A percentile compares a stretch with the other conserved stretches of the same genome.
Evolutionary conservation across 2,888 invertebrate genomes (phyloP).

Genomic region (Rhagonycha fulva): DNA sequence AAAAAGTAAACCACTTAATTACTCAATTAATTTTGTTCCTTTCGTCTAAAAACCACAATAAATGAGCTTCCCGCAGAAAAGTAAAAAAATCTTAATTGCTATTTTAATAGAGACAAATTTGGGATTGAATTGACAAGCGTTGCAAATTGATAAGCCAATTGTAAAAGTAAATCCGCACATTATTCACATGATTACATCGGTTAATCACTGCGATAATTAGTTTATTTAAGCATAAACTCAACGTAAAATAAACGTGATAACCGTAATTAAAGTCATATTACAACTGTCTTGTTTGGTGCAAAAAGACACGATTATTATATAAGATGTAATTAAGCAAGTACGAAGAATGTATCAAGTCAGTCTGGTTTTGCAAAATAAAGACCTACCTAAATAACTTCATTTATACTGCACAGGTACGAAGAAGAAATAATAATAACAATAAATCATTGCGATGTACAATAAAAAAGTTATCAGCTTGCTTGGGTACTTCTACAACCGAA

Average conservation of each 20-base stretch:
- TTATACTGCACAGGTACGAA: not conserved
- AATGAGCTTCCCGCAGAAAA: not conserved
- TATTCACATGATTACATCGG: conserved; percentile 13
- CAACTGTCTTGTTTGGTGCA: not conserved
- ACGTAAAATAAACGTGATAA: conserved; percentile 5
- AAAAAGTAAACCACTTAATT: not conserved
- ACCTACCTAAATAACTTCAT: not conserved
- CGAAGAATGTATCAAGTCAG: not conserved
- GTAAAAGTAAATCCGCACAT: conserved; percentile 5
- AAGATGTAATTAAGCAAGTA: not conserved
- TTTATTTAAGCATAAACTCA: conserved; percentile 10
- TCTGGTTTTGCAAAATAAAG: not conserved
- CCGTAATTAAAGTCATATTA: not conserved
- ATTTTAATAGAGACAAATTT: not conserved
- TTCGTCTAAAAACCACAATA: not conserved
- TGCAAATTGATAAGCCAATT: conserved; percentile 7
- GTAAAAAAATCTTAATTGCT: not conserved
- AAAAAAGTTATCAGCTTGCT: not conserved
- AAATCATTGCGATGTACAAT: not conserved
- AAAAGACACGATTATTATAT: not conserved
- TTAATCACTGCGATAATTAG: conserved; percentile 10
- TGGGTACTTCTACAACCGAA: not conserved
- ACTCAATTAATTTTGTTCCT: not conserved
- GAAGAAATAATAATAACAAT: not conserved
- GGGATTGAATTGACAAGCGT: conserved; percentile 2